Percentiles rank a stretch among this genome's conserved stretches.
phyloP scores from a whole-genome alignment of 1,140 invertebrate species.

The Saccostrea echinata region DNA sequence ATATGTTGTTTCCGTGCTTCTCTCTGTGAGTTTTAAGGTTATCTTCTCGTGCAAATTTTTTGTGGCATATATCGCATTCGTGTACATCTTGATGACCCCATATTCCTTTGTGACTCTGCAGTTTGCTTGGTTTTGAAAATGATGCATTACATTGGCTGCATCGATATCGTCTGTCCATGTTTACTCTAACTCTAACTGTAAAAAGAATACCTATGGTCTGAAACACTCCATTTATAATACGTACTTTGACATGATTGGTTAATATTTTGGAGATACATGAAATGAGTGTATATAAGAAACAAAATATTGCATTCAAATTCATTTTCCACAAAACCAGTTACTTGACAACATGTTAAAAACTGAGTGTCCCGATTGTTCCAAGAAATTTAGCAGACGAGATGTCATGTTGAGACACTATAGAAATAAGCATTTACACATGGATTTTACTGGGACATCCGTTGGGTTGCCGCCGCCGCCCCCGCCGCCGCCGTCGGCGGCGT shows the following conservation, averaged over 20 bases:
- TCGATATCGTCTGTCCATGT: slow-evolving; percentile 33
- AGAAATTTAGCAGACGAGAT: slow-evolving; percentile 43
- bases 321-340: neutral
- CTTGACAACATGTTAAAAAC: slow-evolving; percentile 24
- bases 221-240: neutral
- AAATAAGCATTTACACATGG: neutral
- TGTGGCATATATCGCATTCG: slow-evolving; percentile 44
- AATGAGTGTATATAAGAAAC: neutral
- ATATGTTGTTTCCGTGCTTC: slow-evolving; percentile 42
- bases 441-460: neutral
- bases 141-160: slow-evolving; percentile 35
- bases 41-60: slow-evolving; percentile 51
- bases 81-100: slow-evolving; percentile 35
- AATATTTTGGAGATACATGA: neutral
- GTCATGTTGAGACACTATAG: slow-evolving; percentile 42
- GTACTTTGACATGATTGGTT: neutral
- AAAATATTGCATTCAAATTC: neutral
- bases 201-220: neutral
- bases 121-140: slow-evolving; percentile 41
- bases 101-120: slow-evolving; percentile 43
- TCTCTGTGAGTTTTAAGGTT: slow-evolving; percentile 50
- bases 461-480: neutral
- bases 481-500: neutral
- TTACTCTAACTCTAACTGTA: neutral
- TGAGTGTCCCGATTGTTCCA: slow-evolving; percentile 26